Evolutionary conservation across 2,113 vertebrate genomes (phyloP).

Genomic region (Sialia sialis): DNA sequence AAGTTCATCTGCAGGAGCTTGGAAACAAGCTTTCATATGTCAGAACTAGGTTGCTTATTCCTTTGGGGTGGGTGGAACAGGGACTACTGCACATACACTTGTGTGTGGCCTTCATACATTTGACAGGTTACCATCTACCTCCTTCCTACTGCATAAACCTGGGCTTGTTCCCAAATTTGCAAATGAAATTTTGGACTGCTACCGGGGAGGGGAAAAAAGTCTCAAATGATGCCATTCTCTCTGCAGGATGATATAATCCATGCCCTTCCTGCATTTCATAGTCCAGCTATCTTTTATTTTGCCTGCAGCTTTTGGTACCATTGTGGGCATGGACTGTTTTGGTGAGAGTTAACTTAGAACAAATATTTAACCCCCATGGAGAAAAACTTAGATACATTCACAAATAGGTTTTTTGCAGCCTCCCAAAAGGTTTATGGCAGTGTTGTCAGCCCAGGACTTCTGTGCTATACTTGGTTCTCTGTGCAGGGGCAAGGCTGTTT

Average conservation of each 20-base stretch:
- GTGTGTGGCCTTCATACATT: neutral
- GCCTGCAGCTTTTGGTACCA: neutral
- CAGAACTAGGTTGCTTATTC: neutral
- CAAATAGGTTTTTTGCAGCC: neutral
- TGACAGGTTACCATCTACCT: neutral
- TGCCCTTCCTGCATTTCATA: neutral
- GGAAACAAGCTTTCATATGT: neutral
- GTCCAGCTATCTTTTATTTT: neutral
- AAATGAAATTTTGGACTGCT: neutral
- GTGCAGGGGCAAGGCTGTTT: neutral
- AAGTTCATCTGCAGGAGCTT: neutral
- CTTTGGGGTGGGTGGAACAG: neutral
- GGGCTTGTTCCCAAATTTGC: neutral
- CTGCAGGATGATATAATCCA: neutral
- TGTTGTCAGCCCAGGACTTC: neutral
- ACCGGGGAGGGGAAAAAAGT: neutral
- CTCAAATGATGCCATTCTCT: neutral
- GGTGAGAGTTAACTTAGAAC: neutral
- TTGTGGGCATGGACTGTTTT: neutral
- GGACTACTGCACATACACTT: fast-evolving
- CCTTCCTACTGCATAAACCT: neutral
- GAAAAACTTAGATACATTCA: neutral
- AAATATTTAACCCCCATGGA: neutral
- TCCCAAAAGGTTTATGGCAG: neutral
- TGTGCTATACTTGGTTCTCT: neutral